Evolutionary conservation across 2,797 vertebrate genomes (phyloP).

Genomic region (Chloroceryle amazona): DNA sequence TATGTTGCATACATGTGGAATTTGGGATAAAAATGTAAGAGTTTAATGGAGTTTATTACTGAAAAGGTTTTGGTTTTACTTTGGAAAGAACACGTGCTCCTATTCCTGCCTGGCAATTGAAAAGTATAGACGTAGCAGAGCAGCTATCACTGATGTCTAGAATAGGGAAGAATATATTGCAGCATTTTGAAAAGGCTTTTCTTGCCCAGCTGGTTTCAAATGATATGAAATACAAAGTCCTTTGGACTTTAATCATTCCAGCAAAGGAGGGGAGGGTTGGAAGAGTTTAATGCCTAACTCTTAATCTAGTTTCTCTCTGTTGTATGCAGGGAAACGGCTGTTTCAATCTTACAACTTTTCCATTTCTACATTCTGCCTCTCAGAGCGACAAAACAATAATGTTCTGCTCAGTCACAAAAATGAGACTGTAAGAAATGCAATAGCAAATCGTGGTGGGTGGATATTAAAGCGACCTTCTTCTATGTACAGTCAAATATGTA

Average conservation of each 20-base stretch:
- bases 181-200: constrained; percentile 1
- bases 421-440: neutral
- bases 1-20: neutral
- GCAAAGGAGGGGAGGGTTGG: neutral
- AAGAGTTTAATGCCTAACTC: neutral
- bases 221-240: constrained; percentile 14
- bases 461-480: constrained; percentile 4
- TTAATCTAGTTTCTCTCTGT: constrained; percentile 4
- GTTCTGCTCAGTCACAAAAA: neutral
- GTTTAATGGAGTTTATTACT: neutral
- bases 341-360: neutral
- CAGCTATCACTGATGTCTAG: neutral
- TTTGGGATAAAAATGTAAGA: neutral
- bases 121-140: neutral
- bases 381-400: neutral
- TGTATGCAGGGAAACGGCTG: neutral
- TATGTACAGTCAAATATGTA: neutral
- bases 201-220: constrained; percentile 27
- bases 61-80: neutral
- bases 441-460: neutral
- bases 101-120: neutral
- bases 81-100: neutral
- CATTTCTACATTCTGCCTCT: constrained; percentile 27
- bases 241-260: neutral
- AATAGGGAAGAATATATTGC: neutral